These are phyloP conservation scores for Nasua narica DNA, from an alignment of 2,797 vertebrate species.

Conservation along the genomic window DNA sequence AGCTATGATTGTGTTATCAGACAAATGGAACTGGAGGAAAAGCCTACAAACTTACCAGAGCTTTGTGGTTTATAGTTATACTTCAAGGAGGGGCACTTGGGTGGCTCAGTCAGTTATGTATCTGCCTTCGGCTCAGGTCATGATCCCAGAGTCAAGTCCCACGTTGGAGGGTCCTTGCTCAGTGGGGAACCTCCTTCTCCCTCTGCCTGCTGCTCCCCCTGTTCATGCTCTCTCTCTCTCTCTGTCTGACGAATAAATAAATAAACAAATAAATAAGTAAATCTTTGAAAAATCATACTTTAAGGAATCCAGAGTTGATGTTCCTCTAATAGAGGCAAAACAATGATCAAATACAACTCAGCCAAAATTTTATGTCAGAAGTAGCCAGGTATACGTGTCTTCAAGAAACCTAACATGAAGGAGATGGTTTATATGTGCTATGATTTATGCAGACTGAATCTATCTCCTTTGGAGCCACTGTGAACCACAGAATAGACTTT, in stretches of 20 bases:
- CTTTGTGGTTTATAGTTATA: neutral
- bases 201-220: neutral
- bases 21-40: neutral
- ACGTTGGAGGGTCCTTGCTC: neutral
- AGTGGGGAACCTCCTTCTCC: neutral
- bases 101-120: neutral
- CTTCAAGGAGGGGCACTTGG: neutral
- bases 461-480: neutral
- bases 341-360: neutral
- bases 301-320: neutral
- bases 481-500: neutral
- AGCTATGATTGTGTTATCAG: neutral
- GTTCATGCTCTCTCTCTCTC: neutral
- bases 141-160: neutral
- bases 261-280: too few species aligned
- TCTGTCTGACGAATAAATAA: too few species aligned
- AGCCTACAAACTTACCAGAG: neutral
- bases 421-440: neutral
- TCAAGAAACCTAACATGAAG: neutral
- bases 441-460: neutral
- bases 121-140: neutral
- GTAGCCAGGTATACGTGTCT: neutral
- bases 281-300: neutral
- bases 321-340: neutral
- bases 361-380: neutral